Base-by-base conservation (phyloP, 2,113 vertebrate species). In the Archocentrus centrarchus region DNA sequence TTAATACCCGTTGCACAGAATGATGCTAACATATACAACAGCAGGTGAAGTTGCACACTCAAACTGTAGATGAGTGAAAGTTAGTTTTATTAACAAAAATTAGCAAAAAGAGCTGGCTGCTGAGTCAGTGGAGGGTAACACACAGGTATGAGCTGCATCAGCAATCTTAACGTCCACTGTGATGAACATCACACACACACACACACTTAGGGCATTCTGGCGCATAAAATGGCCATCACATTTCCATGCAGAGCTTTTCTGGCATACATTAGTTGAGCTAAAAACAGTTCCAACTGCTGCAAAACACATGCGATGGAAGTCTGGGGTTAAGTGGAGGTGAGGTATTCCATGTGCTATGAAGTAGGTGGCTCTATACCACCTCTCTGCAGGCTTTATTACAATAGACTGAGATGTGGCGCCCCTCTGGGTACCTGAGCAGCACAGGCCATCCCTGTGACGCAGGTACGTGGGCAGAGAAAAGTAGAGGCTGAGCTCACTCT, bases 381-480 rank as follows among this genome's bases (percentile, higher is more conserved):
- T 7, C 13, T 53, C 70, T 50, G 83, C 88, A 80, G 64, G 61
- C 70, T 82, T 60, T 37, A 59, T 61, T 81, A 62, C 7, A 59
- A 73, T 18, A 75, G 22, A 61, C 3, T 11, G 60, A 44, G 63
- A 8, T 47, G 3, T 13, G 11, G 79, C 1, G 8, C 15, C 55
- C 80, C 2, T 24, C 77, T 20, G 80, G 86, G 80, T 95, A 95
- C 95, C 95, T 95, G 95, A 88, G 85, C 75, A 58, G 85, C 81
- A 86, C 85, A 82, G 91, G 63, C 41, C 35, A 10, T 82, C 86
- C 57, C 90, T 89, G 84, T 90, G 89, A 78, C 78, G 90, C 79
- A 94, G 80, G 83, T 91, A 91, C 22, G 89, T 84, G 10, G 95
- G 95, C 6, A 95, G 89, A 78, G 95, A 94, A 3, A 92, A 92